phyloP scores from a whole-genome alignment of 2,113 vertebrate species.

The Progne subis region DNA sequence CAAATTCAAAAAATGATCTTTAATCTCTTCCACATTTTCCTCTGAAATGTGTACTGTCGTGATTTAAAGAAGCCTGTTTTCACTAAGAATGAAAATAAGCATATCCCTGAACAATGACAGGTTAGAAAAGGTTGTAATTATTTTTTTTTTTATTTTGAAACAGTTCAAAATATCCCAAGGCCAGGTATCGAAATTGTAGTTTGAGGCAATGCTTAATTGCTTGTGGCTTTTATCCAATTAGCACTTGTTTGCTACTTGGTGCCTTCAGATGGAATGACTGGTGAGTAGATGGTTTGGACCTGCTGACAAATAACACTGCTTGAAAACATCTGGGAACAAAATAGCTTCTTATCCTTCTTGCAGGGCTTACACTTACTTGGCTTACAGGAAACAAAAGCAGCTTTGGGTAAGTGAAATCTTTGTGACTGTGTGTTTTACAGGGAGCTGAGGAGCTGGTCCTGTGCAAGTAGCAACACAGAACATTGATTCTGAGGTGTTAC shows the following conservation, averaged over 20 bases:
- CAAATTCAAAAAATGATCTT: background rate
- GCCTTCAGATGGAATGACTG: background rate
- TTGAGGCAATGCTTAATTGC: background rate
- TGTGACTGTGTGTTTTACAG: background rate
- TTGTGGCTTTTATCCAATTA: background rate
- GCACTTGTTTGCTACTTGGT: background rate
- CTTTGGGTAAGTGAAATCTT: background rate
- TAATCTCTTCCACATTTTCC: background rate
- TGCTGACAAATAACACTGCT: background rate
- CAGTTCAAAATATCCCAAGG: no score
- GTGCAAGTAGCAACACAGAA: background rate
- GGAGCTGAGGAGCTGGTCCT: background rate
- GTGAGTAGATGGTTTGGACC: background rate
- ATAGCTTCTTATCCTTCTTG: background rate
- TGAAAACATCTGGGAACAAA: background rate
- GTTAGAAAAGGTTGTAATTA: background rate
- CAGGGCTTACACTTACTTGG: background rate
- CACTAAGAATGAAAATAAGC: background rate
- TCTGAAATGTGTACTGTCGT: background rate
- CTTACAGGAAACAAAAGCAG: background rate
- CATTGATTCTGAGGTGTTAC: background rate
- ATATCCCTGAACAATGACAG: background rate
- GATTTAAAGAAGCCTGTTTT: background rate
- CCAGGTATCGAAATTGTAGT: rapidly evolving
- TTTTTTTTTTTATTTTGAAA: no score